phyloP scores from a whole-genome alignment of 2,113 vertebrate species.

The Nothocercus nigrocapillus region DNA sequence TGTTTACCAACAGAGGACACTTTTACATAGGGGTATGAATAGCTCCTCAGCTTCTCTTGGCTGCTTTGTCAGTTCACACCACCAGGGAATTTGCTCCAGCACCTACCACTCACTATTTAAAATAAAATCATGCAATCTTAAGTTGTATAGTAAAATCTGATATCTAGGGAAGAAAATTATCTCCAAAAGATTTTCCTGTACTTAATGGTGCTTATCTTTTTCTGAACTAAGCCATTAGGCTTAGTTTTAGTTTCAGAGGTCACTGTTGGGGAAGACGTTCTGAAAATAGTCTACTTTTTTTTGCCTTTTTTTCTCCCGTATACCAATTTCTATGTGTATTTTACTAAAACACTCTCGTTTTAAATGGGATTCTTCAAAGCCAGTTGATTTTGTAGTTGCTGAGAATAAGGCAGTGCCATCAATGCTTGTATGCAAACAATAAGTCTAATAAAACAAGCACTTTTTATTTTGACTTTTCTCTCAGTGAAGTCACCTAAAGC shows the following conservation, averaged over 20 bases:
- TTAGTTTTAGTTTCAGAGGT: background rate
- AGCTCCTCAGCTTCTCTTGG: background rate
- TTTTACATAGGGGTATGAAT: background rate
- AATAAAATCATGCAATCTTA: background rate
- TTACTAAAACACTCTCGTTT: background rate
- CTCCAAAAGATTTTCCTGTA: background rate
- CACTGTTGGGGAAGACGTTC: background rate
- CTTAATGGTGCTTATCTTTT: background rate
- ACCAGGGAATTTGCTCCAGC: background rate
- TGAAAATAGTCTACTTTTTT: background rate
- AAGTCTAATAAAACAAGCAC: background rate
- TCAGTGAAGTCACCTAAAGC: background rate
- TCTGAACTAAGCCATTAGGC: background rate
- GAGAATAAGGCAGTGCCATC: background rate
- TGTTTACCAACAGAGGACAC: background rate
- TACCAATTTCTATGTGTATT: background rate
- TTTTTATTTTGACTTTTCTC: background rate
- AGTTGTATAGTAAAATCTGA: background rate
- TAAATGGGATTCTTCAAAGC: background rate
- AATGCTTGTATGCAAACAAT: background rate
- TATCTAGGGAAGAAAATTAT: background rate
- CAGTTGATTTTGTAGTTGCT: background rate
- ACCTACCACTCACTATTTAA: background rate
- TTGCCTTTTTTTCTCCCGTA: background rate
- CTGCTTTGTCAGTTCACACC: background rate